Base-by-base conservation (phyloP, 2,797 vertebrate species). In the Sebastolobus alascanus region DNA sequence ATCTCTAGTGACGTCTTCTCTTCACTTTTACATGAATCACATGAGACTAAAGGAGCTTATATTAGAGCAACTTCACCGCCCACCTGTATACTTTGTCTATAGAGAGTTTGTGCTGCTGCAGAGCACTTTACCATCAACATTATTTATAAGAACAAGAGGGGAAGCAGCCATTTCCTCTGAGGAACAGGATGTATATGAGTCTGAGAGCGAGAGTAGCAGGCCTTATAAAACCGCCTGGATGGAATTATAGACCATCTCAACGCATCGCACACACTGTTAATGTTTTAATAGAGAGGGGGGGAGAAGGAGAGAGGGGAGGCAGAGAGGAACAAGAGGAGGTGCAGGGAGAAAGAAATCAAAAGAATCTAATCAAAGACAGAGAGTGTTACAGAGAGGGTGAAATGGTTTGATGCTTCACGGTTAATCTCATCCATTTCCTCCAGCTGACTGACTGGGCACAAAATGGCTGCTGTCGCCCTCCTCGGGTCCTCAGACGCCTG, bases 41-140 rank as follows among this genome's bases (percentile, higher is more conserved):
- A 11, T 1, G 56, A 61, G 10, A 31, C 22, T 2, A n/a, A 25
- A 74, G 3, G 3, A 50, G 58, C 12, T 18, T 27, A 6, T 61
- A 31, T 72, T 3, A 27, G 58, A 79, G 2, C 22, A 22, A 12
- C 80, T 81, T 68, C 16, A 16, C 40, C 14, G 40, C 14, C 40
- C 2, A 13, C 16, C 40, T 43, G 40, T 16, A 16, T 25, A 43
- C 35, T 3, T 61, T 9, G 14, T 64, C 59, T 37, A 8, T 29
- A 14, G 9, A 43, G 67, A 58, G 82, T 43, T 43, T 46, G 3
- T 31, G 55, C 70, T 58, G 85, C 78, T 56, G 84, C 83, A 67
- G 84, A 89, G 89, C 90, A 91, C 89, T 91, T 90, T 87, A 85
- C 5, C 83, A 18, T 69, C 78, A n/a, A 81, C 85, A 84, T 90